Evolutionary conservation across 2,113 vertebrate genomes (phyloP), one percentile per base, ranked within the genome.

Genomic region (Gadus macrocephalus): DNA sequence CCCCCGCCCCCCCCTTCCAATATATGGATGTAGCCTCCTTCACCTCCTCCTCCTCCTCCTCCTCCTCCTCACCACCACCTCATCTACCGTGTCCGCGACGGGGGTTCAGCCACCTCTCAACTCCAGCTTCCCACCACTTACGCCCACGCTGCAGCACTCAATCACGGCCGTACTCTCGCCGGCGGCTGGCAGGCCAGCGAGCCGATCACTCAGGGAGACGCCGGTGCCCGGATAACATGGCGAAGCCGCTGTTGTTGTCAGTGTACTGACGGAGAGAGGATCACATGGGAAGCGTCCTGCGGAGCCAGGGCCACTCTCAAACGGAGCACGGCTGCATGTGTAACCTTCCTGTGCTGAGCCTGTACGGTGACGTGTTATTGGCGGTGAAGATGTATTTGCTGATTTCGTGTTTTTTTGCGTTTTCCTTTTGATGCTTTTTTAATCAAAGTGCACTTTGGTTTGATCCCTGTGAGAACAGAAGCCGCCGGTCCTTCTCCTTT

Each of bases 71-170:
- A 35, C 31, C 31, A 35, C 31, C 4, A 35, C 31, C 4, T 35
- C 31, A 35, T 35, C 31, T 7, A 78, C 82, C 84, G 78, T 59
- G 84, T 83, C 83, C 81, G 84, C 82, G 84, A 86, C 77, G 61
- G 62, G 75, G 85, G 82, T 35, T 87, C 79, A 71, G 49, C 2
- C 53, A 81, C 87, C 81, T 87, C 81, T 85, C 69, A 79, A 78
- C 88, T 70, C 56, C 31, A 20, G 64, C 77, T 80, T 67, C 89
- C 88, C 82, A 90, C 86, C 55, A 59, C 72, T 73, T 59, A 86
- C 88, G 78, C 88, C 86, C 81, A 89, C 87, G 63, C 42, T 25
- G 69, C 49, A 71, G 71, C 67, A 81, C 67, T 69, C 78, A 53
- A 68, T 73, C 73, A 71, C 69, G 77, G 67, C 60, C 71, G 73